Evolutionary conservation across 2,888 invertebrate genomes (phyloP), one percentile per base, ranked within the genome.

Genomic region (Nemoura dubitans): DNA sequence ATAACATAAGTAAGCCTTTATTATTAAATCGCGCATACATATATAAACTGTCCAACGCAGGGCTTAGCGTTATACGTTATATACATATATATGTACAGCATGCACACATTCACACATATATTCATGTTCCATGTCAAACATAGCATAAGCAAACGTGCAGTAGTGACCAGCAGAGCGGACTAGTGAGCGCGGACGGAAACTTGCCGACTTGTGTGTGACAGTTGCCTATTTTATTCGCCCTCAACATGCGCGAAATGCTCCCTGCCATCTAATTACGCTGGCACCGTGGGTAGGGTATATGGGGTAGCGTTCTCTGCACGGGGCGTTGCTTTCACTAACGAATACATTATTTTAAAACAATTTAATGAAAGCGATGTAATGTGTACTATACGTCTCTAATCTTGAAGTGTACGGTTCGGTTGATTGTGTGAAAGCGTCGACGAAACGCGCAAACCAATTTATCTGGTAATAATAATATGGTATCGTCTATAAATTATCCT

Each of bases 201-300:
- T 81, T 81, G 81, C 21, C 27, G 81, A 29, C 81, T 81, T 81
- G 81, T 29, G 81, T 29, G 81, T 81, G 81, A 81, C 81, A 81
- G 81, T 81, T 59, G 59, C 16, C 59, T 21, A 21, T 59, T 59
- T 59, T 59, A 59, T 59, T 59, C 59, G 16, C 21, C 59, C 59
- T 21, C 59, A 16, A 59, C 59, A 59, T 59, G 59, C 59, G 21
- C 59, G 59, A 59, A 59, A 59, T 59, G 59, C 59, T 21, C 16
- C 59, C 21, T 59, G 59, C 3, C 59, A 59, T 59, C 59, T 59
- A 59, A 59, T 59, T 59, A 59, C 16, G 6, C 59, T 1, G 14
- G 59, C 59, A 21, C 59, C 3, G 3, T 7, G 59, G 59, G 14
- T 59, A 21, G 59, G 14, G 59, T 16, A 59, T 21, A 21, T 10